Evolutionary conservation across 1,140 invertebrate genomes (phyloP), one percentile per base, ranked within the genome.

Genomic region (Temnothorax longispinosus): DNA sequence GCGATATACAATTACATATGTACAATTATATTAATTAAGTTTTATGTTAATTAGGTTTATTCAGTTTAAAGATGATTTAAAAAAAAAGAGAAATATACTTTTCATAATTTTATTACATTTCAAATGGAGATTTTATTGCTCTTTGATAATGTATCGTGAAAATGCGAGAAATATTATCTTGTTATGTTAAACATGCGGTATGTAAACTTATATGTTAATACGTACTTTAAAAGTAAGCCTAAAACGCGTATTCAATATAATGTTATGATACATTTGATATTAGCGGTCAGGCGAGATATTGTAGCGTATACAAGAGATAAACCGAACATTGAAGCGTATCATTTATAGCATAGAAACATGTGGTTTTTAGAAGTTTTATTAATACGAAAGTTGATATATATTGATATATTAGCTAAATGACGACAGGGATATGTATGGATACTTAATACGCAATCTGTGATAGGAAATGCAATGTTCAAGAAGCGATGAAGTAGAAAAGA

Each of bases 371-470:
- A 69, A 62, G 11, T 69, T 75, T 84, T 84, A 84, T 75, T 84
- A 54, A 60, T 50, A 84, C 13, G 56, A 58, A 58, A 74, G 18
- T 56, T 85, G 21, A 85, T 65, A 86, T 65, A 86, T 60, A 69
- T n/a, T 56, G 21, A 85, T n/a, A 85, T n/a, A 76, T 67, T 85
- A 72, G 13, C 27, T 81, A 50, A 84, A 85, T 15, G 13, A 78
- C 21, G 54, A 74, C 41, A 74, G 54, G 27, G 41, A 72, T 82
- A 82, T 0, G 52, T 44, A 47, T 85, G 65, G 32, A 77, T 60
- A 74, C 65, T 60, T 90, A 67, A 27, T 41, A 80, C 52, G 67
- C 85, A 85, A 72, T 87, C 87, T 88, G 89, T 90, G 77, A 90
- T 90, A 90, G 77, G 64, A 81, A 50, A 62, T 81, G 62, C 64